phyloP scores from a whole-genome alignment of 2,888 invertebrate genomes.

The Ceraclea dissimilis region DNA sequence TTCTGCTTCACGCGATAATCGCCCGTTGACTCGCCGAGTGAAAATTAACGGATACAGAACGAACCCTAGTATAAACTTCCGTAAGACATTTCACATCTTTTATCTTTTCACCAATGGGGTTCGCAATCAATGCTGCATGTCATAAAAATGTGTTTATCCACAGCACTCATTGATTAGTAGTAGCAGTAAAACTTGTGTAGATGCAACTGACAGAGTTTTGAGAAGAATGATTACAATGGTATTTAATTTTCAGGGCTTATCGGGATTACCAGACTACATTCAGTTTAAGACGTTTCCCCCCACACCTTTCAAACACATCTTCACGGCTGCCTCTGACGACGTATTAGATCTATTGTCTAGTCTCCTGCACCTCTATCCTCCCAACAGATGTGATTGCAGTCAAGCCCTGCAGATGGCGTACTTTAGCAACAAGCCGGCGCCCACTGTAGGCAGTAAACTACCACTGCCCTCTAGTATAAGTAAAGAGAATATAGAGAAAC shows the following conservation, averaged over 20 bases:
- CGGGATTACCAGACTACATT: constrained; percentile 80
- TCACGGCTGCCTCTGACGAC: constrained; percentile 92
- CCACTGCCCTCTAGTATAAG: constrained; percentile 67
- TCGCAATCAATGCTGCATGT: no score
- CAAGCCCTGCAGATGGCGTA: constrained; percentile 84
- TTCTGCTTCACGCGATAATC: no score
- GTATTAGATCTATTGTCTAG: constrained; percentile 72
- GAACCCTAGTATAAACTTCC: no score
- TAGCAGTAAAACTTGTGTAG: no score
- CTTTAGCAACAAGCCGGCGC: constrained; percentile 85
- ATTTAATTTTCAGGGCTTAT: constrained; percentile 49
- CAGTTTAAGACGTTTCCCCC: constrained; percentile 82
- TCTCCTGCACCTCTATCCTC: constrained; percentile 75
- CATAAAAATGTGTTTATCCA: no score
- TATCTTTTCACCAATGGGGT: no score
- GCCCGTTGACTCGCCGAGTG: no score
- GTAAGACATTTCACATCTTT: no score
- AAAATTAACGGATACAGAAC: no score
- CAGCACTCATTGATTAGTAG: no score
- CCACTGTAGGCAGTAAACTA: constrained; percentile 73
- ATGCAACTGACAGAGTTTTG: no score
- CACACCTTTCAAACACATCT: constrained; percentile 83
- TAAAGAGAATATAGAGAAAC: constrained; percentile 55
- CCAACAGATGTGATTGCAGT: constrained; percentile 71
- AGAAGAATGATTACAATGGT: no score